Percentiles rank a stretch among this genome's conserved stretches.
phyloP scores from a whole-genome alignment of 2,888 invertebrate genomes.

The Drosophila mimica region DNA sequence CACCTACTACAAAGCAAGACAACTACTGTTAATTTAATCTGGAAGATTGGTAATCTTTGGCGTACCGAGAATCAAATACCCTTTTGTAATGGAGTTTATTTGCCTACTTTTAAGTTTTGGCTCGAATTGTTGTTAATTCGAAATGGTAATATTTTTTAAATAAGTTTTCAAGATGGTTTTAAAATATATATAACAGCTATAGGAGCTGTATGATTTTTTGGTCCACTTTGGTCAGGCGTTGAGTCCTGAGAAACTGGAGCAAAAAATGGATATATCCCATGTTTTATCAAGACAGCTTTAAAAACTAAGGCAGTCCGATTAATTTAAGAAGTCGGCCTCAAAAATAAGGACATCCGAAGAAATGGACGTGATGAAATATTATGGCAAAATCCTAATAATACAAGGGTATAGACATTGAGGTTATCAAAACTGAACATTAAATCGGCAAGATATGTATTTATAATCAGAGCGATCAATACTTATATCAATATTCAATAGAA shows the following conservation, averaged over 20 bases:
- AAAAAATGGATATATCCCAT: too few relatives aligned
- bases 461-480: not conserved
- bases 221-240: too few relatives aligned
- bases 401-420: not conserved
- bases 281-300: too few relatives aligned
- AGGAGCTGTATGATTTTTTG: too few relatives aligned
- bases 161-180: not conserved
- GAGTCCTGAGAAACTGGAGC: too few relatives aligned
- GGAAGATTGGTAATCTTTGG: not conserved
- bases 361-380: too few relatives aligned
- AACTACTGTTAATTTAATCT: slow-evolving; percentile 11
- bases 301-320: too few relatives aligned
- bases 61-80: not conserved
- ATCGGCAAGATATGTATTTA: not conserved
- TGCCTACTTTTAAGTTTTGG: not conserved
- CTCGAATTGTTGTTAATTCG: not conserved
- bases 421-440: not conserved
- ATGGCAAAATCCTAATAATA: too few relatives aligned
- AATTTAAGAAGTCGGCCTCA: too few relatives aligned
- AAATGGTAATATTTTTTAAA: not conserved
- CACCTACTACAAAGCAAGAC: not conserved
- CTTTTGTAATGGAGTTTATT: not conserved
- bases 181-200: not conserved
- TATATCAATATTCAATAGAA: too few relatives aligned
- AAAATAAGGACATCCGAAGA: too few relatives aligned